Base-by-base conservation (phyloP, 35 echinoderm and acorn worm genomes). In the Antedon bifida region DNA sequence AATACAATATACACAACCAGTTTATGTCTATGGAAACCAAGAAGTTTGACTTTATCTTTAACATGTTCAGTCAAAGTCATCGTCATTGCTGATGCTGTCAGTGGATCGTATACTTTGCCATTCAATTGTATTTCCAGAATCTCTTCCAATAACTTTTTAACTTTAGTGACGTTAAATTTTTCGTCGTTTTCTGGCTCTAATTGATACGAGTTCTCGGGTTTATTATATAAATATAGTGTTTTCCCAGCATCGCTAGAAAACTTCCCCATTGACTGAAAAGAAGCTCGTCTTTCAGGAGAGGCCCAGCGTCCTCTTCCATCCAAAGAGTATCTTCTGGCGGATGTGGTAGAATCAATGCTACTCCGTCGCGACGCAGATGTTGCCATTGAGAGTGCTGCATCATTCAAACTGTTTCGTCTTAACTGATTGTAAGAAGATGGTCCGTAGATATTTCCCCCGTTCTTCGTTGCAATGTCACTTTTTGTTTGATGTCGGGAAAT, bases 11-110 rank as follows among this genome's bases (percentile, higher is more conserved):
- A 88, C 4, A 84, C 74, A 34, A 92, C 87, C 29, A 97, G 84
- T 82, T 97, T 97, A 80, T 92, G 92, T 30, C 94, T 83, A 28
- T 91, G 90, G 14, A 92, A 85, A 45, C 92, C 86, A 73, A 97
- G 56, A 34, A 90, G 87, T 83, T 97, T 97, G 3, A 97, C 88
- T 17, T 90, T 78, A 32, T 82, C 80, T 78, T 92, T 92, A 5
- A 97, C 85, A 56, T 90, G 84, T 34, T 97, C 94, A 8, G 87
- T 82, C 75, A 97, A 89, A 30, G 83, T 76, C 76, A 88, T 87
- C 0, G 87, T 83, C 29, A 97, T 89, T 34, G 91, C 92, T 34
- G 90, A 76, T 11, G 74, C 84, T 1, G 94, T 92, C 23, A 46
- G 42, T 17, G 94, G 88, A 16, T 88, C 90, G 73, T 97, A 97